Conservation (phyloP, 2,888 invertebrate genomes). For the Drosophila nigritarsus region DNA sequence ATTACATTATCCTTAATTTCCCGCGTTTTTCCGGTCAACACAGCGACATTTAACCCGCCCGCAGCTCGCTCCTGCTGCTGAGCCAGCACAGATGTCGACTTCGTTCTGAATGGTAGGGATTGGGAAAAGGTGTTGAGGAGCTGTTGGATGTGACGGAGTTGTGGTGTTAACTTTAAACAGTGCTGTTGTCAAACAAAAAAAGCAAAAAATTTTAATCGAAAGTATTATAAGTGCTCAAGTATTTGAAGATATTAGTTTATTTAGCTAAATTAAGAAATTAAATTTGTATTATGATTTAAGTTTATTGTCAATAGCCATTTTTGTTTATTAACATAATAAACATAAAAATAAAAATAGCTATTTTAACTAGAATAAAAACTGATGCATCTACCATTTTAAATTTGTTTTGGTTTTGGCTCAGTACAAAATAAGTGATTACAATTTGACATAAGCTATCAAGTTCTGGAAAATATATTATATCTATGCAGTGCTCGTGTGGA, state of each 20-base stretch:
- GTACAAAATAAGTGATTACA: neutral
- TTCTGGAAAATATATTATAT: neutral
- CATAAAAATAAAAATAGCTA: too few relatives aligned
- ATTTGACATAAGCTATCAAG: neutral
- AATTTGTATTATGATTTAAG: neutral
- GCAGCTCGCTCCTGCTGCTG: constrained; percentile 62
- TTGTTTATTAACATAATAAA: neutral
- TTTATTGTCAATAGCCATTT: neutral
- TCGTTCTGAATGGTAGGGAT: neutral
- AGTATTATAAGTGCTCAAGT: neutral
- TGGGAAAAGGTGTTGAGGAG: neutral
- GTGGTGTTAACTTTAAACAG: neutral
- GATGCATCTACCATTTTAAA: neutral
- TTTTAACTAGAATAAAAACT: too few relatives aligned
- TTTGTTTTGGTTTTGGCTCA: neutral
- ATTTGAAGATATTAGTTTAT: neutral
- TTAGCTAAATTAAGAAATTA: neutral
- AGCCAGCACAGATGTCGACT: constrained; percentile 48
- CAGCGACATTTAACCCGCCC: constrained; percentile 73
- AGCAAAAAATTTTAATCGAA: neutral
- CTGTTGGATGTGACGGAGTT: neutral
- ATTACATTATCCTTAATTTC: constrained; percentile 80
- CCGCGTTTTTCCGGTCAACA: constrained; percentile 79
- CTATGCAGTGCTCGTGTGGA: neutral
- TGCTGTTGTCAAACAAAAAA: neutral